Evolutionary conservation across 2,113 vertebrate genomes (phyloP), one percentile per base, ranked within the genome.

Genomic region (Ceuthmochares aereus): DNA sequence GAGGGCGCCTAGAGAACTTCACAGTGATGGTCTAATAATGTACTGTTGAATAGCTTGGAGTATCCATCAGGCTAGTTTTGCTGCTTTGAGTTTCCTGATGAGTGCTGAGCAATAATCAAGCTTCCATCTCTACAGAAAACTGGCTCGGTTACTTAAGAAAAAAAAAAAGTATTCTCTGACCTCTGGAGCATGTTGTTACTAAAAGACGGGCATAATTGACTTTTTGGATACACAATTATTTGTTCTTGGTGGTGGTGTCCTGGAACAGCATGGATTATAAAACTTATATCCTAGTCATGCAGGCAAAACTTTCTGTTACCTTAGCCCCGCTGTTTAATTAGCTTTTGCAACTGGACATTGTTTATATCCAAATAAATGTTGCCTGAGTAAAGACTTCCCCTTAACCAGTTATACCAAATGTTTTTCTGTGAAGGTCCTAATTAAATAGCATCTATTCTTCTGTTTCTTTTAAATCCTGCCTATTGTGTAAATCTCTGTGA

Each of bases 321-420:
- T 94, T 90, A 92, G 88, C 62, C 76, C 85, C 68, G 86, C 93
- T 84, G 69, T 90, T 96, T 96, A 96, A 96, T 94, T 93, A 95
- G 92, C 20, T 9, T 76, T 89, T 94, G 89, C 90, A 96, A 73
- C 66, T 94, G 95, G 93, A 95, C 90, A 76, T 92, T 93, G 90
- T 92, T 96, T 96, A 90, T 96, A 84, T 89, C 64, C 54, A 76
- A 89, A 69, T 92, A 92, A 96, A 94, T 66, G 83, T 45, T 93
- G 88, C 60, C 73, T 82, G 76, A 95, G 64, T 94, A 89, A 94
- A 92, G 85, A 75, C 49, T 89, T 93, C 64, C 87, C 60, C 56
- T 93, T 84, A 88, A 90, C 90, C 88, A 96, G 89, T 93, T 93
- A 87, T 37, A 93, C 56, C 80, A 92, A 83, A 84, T 92, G 83